Conservation (phyloP, 2,888 invertebrate species). For the Acanthopleura granulata region DNA sequence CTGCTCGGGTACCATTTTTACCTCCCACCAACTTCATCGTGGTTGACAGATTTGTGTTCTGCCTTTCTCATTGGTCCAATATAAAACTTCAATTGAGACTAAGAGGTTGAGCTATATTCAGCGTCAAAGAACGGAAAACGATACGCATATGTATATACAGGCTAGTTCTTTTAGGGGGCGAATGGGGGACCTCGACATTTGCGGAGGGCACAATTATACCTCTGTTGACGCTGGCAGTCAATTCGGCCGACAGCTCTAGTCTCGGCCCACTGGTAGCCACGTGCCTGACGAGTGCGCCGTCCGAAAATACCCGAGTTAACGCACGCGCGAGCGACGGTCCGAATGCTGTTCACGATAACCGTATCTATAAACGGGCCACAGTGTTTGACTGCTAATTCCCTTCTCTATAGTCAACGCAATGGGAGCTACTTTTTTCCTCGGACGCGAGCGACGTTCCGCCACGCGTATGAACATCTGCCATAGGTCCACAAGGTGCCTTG, state of each 20-base stretch:
- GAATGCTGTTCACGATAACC: slow-evolving; percentile 4
- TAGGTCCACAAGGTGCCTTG: background rate
- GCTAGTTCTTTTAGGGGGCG: background rate
- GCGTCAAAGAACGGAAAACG: no score
- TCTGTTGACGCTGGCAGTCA: background rate
- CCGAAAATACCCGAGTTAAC: background rate
- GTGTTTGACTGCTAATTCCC: background rate
- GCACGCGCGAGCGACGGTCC: background rate
- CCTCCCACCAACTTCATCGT: background rate
- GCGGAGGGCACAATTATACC: background rate
- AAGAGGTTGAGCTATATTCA: no score
- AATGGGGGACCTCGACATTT: background rate
- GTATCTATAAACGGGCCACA: background rate
- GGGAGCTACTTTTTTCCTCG: background rate
- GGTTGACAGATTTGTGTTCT: no score
- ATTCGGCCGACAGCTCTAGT: background rate
- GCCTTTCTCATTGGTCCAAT: no score
- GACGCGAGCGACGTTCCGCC: slow-evolving; percentile 2
- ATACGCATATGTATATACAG: no score
- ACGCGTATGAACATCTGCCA: slow-evolving; percentile 10
- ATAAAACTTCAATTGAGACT: no score
- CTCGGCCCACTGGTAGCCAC: background rate
- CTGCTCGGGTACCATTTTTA: background rate
- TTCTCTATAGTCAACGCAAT: background rate
- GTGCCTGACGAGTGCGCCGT: background rate